Conservation (phyloP, 1,140 invertebrate genomes). For the Chironomus tepperi region DNA sequence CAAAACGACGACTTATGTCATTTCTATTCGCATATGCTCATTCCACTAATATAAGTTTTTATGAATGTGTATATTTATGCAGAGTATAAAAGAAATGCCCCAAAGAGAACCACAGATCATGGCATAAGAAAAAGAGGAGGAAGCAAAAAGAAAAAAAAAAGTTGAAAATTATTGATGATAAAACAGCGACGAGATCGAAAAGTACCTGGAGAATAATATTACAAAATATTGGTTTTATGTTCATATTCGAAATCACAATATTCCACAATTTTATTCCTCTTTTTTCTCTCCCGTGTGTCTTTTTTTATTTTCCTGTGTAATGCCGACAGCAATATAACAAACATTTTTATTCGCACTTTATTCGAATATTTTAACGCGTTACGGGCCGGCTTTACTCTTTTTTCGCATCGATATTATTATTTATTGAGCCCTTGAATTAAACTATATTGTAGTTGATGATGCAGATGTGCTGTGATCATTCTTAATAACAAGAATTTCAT, state of each 20-base stretch:
- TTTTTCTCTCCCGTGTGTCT: background rate
- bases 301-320: background rate
- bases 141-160: too few species aligned
- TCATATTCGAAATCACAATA: constrained; percentile 17
- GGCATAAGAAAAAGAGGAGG: too few species aligned
- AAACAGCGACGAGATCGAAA: background rate
- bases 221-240: constrained; percentile 19
- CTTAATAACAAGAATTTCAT: too few species aligned
- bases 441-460: background rate
- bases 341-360: constrained; percentile 23
- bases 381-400: background rate
- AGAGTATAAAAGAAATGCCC: too few species aligned
- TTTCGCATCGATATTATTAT: constrained; percentile 8
- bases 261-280: background rate
- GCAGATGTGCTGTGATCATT: too few species aligned
- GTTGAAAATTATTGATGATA: constrained; percentile 12
- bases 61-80: too few species aligned
- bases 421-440: background rate
- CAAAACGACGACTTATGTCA: too few species aligned
- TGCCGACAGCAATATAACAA: constrained; percentile 21
- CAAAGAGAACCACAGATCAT: too few species aligned
- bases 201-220: background rate
- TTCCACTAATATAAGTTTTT: too few species aligned
- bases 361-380: constrained; percentile 20
- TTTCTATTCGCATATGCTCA: too few species aligned